Base-by-base conservation (phyloP, 2,888 invertebrate genomes). In the Furcula furcula region DNA sequence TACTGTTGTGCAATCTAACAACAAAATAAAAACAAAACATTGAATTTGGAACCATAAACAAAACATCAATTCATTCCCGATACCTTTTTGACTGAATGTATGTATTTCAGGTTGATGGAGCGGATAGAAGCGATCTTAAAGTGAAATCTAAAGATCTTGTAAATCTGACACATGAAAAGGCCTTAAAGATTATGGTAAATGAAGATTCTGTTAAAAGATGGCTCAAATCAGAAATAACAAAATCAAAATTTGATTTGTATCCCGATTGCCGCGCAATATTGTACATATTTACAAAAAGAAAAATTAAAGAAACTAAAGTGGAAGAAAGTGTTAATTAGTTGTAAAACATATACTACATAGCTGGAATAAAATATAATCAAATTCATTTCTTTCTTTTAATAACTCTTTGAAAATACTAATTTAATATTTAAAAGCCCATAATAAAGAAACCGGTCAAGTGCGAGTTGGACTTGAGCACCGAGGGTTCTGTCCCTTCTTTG, bases 31-130 rank as follows among this genome's bases (percentile, higher is more conserved):
- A n/a, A n/a, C n/a, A n/a, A n/a, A n/a, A n/a, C n/a, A n/a, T n/a
- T n/a, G n/a, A n/a, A n/a, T n/a, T n/a, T n/a, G n/a, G n/a, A n/a
- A n/a, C n/a, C n/a, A n/a, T n/a, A n/a, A n/a, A n/a, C n/a, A n/a
- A n/a, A n/a, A n/a, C n/a, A n/a, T n/a, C n/a, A n/a, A n/a, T n/a
- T n/a, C n/a, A n/a, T n/a, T n/a, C n/a, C n/a, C n/a, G n/a, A n/a
- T n/a, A n/a, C n/a, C 93, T 54, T 83, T 95, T 29, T 81, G 88
- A 29, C 91, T 93, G 53, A 91, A 91, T 76, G 93, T 93, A 74
- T 85, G 79, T 78, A 41, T 77, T 74, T 31, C 48, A 89, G 89
- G 78, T 89, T 29, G 89, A 89, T 53, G 89, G 89, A 31, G 78
- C 76, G 16, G 81, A 87, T 33, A 68, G 76, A 32, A 80, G 83